Evolutionary conservation across 2,113 vertebrate genomes (phyloP), one percentile per base, ranked within the genome.

Genomic region (Phrynosoma blainvillii): DNA sequence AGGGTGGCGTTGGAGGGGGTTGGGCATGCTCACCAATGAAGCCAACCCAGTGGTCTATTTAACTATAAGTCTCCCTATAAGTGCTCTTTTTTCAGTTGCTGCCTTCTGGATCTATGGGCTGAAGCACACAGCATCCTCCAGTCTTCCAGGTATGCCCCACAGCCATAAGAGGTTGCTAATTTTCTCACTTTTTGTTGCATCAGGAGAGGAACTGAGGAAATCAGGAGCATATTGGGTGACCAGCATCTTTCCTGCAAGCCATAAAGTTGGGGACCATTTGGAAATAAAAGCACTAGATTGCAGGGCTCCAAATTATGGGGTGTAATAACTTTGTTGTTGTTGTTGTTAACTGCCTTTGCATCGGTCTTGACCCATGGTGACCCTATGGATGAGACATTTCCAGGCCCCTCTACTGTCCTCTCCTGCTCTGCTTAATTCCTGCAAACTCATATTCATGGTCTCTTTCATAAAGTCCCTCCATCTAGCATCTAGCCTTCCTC

Each of bases 21-120:
- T 1, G 20, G 96, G 96, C 23, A 3, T 3, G 7, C 96, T 95
- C 96, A 93, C 94, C 94, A 27, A 90, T 92, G 96, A 96, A 96
- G 95, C 94, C 96, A 7, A 16, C 3, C 18, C 32, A 8, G 14
- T 1, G 1, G 36, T 91, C 94, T 96, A 94, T 93, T 95, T 94
- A 96, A 97, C 81, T 91, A 82, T 62, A 70, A 88, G 71, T 83
- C 16, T 5, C 0, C 18, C 30, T 21, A 68, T 27, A 9, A 1
- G 75, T 47, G 21, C 5, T 47, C 27, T 66, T 27, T 13, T n/a
- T 30, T 25, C 52, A 52, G 54, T 91, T 92, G 92, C 89, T 93
- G 87, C 42, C 71, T 56, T 77, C 16, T 5, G 9, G 32, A 4
- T 54, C 2, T 1, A 30, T 21, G 79, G 42, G 14, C 4, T 25